Conservation (phyloP, 2,113 vertebrate species). For the Oreochromis aureus region DNA sequence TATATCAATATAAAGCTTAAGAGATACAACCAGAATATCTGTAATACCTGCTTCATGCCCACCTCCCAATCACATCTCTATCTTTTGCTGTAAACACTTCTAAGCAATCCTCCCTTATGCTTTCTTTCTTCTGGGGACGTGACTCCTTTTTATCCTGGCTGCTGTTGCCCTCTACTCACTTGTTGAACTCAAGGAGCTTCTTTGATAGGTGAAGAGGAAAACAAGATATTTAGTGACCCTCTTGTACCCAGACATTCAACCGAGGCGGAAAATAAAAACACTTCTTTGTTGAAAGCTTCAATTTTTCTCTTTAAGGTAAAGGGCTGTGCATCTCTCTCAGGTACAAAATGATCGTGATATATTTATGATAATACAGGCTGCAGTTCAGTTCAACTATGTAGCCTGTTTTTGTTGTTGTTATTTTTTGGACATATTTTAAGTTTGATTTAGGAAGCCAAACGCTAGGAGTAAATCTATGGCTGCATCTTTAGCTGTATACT, state of each 20-base stretch:
- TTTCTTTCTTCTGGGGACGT: not conserved
- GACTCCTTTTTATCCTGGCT: not conserved
- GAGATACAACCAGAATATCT: not conserved
- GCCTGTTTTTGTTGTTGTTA: not conserved
- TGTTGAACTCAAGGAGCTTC: slow-evolving; percentile 8
- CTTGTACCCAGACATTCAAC: not conserved
- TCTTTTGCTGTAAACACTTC: not conserved
- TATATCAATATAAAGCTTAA: not conserved
- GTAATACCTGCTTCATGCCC: not conserved
- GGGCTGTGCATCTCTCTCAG: not conserved
- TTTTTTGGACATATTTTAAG: not conserved
- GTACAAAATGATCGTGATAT: not conserved
- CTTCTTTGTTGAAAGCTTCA: not conserved
- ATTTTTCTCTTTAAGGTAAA: not conserved
- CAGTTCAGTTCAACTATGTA: not conserved
- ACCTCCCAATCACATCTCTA: not conserved
- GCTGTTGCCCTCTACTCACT: not conserved
- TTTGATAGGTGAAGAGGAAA: slow-evolving; percentile 31
- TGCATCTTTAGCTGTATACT: not conserved
- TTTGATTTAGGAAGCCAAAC: not conserved
- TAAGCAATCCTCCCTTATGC: not conserved
- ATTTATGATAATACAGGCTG: not conserved
- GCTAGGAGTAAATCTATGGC: not conserved
- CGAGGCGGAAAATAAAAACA: not conserved
- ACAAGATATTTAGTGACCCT: slow-evolving; percentile 16